These are phyloP conservation scores for Ellobium chinense DNA, from an alignment of 2,888 invertebrate genomes.

Conservation along the genomic window DNA sequence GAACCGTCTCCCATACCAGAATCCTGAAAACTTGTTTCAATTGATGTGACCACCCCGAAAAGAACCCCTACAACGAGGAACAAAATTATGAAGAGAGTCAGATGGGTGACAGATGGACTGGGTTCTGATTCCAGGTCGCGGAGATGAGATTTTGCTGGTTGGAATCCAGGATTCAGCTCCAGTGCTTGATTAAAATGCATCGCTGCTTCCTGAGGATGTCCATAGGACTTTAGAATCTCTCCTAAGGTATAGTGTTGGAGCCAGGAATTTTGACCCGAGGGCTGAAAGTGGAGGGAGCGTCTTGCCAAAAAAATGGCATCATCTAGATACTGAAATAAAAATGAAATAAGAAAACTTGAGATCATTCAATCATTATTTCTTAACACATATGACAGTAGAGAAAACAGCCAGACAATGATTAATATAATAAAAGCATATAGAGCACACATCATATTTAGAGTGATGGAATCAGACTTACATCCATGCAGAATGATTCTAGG, in stretches of 20 bases:
- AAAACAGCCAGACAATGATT: not conserved
- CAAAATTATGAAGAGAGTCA: conserved; percentile 91
- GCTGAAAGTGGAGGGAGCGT: conserved; percentile 90
- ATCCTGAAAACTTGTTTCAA: conserved; percentile 80
- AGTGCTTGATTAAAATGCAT: conserved; percentile 90
- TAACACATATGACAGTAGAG: too few species aligned
- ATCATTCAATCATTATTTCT: too few species aligned
- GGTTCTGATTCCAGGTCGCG: conserved; percentile 85
- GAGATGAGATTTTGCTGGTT: conserved; percentile 88
- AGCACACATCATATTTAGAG: not conserved
- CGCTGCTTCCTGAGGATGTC: conserved; percentile 90
- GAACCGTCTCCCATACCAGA: conserved; percentile 61
- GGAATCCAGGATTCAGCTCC: conserved; percentile 91
- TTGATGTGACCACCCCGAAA: conserved; percentile 89
- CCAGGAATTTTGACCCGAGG: conserved; percentile 92
- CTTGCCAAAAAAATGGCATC: conserved; percentile 93
- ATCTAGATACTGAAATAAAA: conserved; percentile 92
- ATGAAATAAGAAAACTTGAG: too few species aligned
- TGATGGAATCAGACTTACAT: not conserved
- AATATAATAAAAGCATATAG: not conserved
- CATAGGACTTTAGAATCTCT: conserved; percentile 92
- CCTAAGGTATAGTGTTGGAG: conserved; percentile 94
- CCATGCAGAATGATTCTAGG: too few species aligned
- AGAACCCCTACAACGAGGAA: conserved; percentile 89
- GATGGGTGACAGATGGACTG: conserved; percentile 88